Conservation (phyloP, 2,797 vertebrate species). For the Protonibea diacanthus region DNA sequence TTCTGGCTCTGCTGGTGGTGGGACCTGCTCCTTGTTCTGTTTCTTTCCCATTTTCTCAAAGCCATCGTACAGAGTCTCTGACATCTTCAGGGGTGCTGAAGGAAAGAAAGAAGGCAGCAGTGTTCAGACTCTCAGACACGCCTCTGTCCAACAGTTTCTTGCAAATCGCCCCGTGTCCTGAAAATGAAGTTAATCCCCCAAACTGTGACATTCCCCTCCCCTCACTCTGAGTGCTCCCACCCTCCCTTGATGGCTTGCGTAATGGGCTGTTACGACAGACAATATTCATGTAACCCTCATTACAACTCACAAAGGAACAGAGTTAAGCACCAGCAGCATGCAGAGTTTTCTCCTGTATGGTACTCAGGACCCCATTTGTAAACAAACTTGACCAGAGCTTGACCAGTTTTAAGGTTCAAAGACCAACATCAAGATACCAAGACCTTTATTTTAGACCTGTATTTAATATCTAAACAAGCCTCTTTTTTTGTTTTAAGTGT, state of each 20-base stretch:
- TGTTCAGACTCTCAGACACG: not conserved
- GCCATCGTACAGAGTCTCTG: slow-evolving; percentile 88
- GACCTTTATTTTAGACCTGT: not conserved
- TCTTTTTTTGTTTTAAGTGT: not conserved
- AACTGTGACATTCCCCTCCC: slow-evolving; percentile 19
- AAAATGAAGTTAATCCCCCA: slow-evolving; percentile 41
- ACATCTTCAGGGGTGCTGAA: slow-evolving; percentile 86
- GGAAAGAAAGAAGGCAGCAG: not conserved
- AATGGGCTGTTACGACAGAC: slow-evolving; percentile 42
- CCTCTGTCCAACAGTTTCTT: not conserved
- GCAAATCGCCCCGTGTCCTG: not conserved
- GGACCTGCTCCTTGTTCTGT: slow-evolving; percentile 97
- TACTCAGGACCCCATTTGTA: not conserved
- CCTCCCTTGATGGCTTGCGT: slow-evolving; percentile 55
- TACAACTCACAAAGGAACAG: slow-evolving; percentile 28
- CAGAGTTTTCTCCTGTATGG: slow-evolving; percentile 5
- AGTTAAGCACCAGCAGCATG: slow-evolving; percentile 37
- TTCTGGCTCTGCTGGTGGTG: slow-evolving; percentile 84
- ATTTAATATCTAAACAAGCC: not conserved
- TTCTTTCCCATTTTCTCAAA: slow-evolving; percentile 91
- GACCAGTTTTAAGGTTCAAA: not conserved
- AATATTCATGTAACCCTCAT: slow-evolving; percentile 41
- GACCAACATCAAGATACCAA: not conserved
- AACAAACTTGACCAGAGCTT: not conserved
- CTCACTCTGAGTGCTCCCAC: slow-evolving; percentile 14